Conservation (phyloP, 2,113 vertebrate genomes). For the Barbus barbus region DNA sequence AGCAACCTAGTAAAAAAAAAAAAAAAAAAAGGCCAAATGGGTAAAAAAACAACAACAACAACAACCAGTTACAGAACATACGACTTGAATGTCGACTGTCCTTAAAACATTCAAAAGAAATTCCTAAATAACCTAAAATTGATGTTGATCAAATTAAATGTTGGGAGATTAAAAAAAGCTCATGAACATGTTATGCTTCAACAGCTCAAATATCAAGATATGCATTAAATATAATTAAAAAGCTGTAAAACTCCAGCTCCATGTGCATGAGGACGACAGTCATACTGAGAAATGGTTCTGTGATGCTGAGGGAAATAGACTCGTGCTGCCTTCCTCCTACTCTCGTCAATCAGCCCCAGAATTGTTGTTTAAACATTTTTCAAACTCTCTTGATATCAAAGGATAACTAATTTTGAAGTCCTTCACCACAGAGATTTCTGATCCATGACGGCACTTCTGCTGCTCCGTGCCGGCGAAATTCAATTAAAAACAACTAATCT, state of each 20-base stretch:
- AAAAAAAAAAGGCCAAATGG: too few species aligned
- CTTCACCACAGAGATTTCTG: neutral
- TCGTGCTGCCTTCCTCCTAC: neutral
- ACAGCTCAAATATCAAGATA: too few species aligned
- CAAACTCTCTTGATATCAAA: neutral
- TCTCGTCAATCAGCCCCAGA: neutral
- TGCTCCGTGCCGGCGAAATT: neutral
- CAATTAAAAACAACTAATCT: constrained; percentile 10
- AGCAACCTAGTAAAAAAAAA: too few species aligned
- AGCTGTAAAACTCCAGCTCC: neutral
- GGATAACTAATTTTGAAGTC: neutral
- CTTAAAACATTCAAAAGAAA: too few species aligned
- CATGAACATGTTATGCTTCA: too few species aligned
- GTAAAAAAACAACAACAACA: too few species aligned
- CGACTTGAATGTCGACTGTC: too few species aligned
- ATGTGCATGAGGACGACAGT: neutral
- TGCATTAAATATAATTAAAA: neutral
- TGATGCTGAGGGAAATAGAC: neutral
- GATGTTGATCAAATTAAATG: too few species aligned
- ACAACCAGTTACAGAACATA: too few species aligned
- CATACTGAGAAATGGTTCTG: neutral
- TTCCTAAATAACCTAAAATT: too few species aligned
- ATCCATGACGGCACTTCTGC: neutral
- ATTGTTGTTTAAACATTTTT: neutral
- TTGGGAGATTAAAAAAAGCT: too few species aligned